A percentile compares a stretch with the other conserved stretches of the same genome.
Conservation (phyloP, 2,797 vertebrate species). For the Falco rusticolus region DNA sequence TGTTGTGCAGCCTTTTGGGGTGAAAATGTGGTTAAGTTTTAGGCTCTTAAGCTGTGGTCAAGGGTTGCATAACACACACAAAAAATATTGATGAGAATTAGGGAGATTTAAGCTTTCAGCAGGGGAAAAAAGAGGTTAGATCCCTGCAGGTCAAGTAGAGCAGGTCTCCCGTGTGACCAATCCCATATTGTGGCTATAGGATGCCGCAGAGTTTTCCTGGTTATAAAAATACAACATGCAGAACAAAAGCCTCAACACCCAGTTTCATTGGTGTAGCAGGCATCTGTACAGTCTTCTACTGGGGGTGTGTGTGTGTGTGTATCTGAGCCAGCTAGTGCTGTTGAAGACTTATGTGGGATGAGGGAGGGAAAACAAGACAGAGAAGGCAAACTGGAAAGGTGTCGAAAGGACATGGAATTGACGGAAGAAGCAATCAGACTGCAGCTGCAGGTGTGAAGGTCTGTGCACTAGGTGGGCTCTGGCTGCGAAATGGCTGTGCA, state of each 20-base stretch:
- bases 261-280: neutral
- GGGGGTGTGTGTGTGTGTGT: fast-evolving
- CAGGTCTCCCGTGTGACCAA: neutral
- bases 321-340: neutral
- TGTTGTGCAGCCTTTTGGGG: neutral
- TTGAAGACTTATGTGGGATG: neutral
- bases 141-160: neutral
- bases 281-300: neutral
- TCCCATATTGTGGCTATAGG: fast-evolving
- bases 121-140: neutral
- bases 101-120: neutral
- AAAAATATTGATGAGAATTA: neutral
- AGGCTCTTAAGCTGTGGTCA: neutral
- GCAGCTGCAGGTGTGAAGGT: neutral
- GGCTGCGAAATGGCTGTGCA: neutral
- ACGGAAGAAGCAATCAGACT: neutral
- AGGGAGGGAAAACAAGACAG: neutral
- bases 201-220: neutral
- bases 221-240: neutral
- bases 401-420: neutral
- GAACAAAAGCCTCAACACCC: neutral
- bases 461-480: neutral
- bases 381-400: neutral
- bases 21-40: neutral
- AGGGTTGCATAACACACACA: neutral